Conservation (phyloP, 2,888 invertebrate genomes). For the Luperina testacea region DNA sequence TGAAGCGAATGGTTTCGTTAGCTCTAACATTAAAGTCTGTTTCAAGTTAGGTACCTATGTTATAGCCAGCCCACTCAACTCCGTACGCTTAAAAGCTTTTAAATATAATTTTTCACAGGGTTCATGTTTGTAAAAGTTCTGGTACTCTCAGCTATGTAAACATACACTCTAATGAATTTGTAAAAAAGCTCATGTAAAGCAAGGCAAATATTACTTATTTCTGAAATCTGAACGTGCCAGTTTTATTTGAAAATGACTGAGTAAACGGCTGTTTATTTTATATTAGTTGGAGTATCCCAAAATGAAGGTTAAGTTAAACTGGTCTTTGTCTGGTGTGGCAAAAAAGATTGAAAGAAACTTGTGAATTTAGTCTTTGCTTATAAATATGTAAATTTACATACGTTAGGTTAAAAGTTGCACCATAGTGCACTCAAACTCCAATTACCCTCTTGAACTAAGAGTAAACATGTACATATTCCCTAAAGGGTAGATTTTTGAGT, state of each 20-base stretch:
- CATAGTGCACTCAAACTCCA: no score
- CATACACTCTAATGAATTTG: neutral
- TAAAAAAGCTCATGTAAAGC: neutral
- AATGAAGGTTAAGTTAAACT: neutral
- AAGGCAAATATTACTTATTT: neutral
- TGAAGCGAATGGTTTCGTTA: conserved; percentile 3
- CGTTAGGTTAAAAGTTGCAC: neutral
- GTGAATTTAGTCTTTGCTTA: neutral
- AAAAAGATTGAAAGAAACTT: conserved; percentile 26
- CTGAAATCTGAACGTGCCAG: neutral
- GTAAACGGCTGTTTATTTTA: neutral
- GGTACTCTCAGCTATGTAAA: neutral
- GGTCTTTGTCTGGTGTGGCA: neutral
- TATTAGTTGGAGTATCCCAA: conserved; percentile 9
- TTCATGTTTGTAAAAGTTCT: neutral
- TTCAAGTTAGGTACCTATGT: neutral
- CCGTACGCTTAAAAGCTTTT: neutral
- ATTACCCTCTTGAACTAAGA: no score
- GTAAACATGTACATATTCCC: no score
- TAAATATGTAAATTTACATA: no score
- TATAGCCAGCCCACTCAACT: neutral
- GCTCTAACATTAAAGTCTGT: neutral
- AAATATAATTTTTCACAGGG: neutral
- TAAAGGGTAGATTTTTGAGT: no score
- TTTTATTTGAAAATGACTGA: neutral